A percentile compares a stretch with the other conserved stretches of the same genome.
Evolutionary conservation across 2,888 invertebrate genomes (phyloP).

Genomic region (Tenthredo distinguenda): DNA sequence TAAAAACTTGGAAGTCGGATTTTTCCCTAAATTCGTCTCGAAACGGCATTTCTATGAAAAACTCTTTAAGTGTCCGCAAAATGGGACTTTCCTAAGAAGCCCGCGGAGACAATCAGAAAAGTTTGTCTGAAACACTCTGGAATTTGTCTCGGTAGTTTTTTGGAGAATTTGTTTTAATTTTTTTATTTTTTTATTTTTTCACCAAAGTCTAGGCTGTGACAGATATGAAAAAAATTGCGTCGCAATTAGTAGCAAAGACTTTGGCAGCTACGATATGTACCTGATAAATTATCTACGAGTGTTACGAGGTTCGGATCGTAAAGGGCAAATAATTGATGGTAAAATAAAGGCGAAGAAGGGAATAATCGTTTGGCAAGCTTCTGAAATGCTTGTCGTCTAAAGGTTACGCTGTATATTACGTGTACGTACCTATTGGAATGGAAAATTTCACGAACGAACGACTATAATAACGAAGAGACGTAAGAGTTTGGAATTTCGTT

Average conservation of each 20-base stretch:
- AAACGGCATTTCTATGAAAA: neutral
- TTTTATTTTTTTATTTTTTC: neutral
- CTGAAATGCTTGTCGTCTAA: neutral
- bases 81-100: neutral
- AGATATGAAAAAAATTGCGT: neutral
- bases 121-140: neutral
- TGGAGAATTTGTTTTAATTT: neutral
- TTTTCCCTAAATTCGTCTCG: neutral
- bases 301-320: neutral
- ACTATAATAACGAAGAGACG: neutral
- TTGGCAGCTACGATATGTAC: neutral
- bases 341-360: neutral
- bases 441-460: neutral
- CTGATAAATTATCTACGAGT: neutral
- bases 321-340: neutral
- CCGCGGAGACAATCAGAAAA: neutral
- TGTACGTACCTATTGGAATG: conserved; percentile 6
- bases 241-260: neutral
- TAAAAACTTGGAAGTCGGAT: neutral
- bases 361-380: neutral
- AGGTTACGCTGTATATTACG: neutral
- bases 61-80: neutral
- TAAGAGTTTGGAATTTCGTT: neutral
- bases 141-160: neutral
- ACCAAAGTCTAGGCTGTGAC: neutral